Evolutionary conservation across 2,888 invertebrate genomes (phyloP), one percentile per base, ranked within the genome.

Genomic region (Eledone cirrhosa): DNA sequence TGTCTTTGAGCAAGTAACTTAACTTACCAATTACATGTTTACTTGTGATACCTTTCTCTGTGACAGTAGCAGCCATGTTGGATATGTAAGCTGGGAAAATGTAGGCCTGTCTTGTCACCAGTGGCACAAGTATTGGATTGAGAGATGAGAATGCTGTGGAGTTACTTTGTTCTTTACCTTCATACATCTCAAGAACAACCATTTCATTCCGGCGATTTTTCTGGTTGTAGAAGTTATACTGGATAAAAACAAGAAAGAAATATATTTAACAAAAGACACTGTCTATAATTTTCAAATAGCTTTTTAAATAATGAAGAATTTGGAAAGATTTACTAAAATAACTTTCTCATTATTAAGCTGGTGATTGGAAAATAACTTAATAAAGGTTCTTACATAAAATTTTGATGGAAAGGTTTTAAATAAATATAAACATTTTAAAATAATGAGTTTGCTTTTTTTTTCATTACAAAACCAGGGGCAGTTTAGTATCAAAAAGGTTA

Each of bases 171-270:
- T 94, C 93, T 86, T 95, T 95, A 67, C 99, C 99, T 91, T 98
- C 98, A 91, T 97, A 99, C 82, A 99, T 92, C 92, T 99, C 99
- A 86, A 99, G 92, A 0, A 97, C 95, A 0, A 96, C 95, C 79
- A 99, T 93, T 92, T 99, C 99, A 22, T 95, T 95, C 78, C 99
- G 94, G 59, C 99, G 93, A 84, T 94, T 95, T 91, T 97, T 97
- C 88, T 98, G 97, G 91, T 95, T 99, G 92, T 95, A 96, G 91
- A 96, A 98, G 59, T 95, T 93, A 91, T 98, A 99, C 83, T 92
- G 87, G 24, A 85, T 84, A 78, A 83, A 81, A 59, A 22, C 1
- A 33, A 69, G n/a, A 69, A 29, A 41, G 19, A 48, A 29, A 53
- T 53, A 11, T 31, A 22, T 19, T 24, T 63, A 27, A n/a, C n/a